Evolutionary conservation across 2,888 invertebrate species (phyloP), one percentile per base, ranked within the genome.

Genomic region (Hypercompe scribonia): DNA sequence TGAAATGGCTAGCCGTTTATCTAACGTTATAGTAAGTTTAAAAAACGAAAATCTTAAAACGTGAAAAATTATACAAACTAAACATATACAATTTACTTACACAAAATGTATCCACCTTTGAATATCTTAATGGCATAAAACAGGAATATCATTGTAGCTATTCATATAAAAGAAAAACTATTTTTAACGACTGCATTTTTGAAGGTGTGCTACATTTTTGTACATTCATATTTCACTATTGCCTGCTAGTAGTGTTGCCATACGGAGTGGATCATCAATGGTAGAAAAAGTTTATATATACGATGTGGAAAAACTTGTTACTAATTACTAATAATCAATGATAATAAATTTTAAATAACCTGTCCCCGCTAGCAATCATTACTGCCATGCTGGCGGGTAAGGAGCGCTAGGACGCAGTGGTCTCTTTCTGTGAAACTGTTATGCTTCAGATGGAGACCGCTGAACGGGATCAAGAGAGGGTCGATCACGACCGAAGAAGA

Each of bases 1-100:
- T 73, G 58, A 71, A 68, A 71, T 63, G 61, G 11, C 42, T 54
- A 39, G 15, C 11, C 15, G 36, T 36, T 63, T 66, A 63, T 28
- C 13, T 5, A 34, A 68, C 10, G 34, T 68, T 50, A 33, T 3
- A 34, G n/a, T 7, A 65, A 61, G 61, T 61, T 31, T 31, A 4
- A 31, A 61, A 61, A 31, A 31, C 28, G 28, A 31, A 18, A 61
- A 61, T 31, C 31, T 31, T 28, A 13, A 61, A 31, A 11, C 54
- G 13, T 13, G 11, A 28, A 28, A 46, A 50, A 5, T n/a, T 54
- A n/a, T n/a, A 50, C 0, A 54, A n/a, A 54, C n/a, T 54, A 3
- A 50, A 50, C 0, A 50, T 50, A 1, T 50, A 50, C 54, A 54
- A 54, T 54, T 54, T n/a, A n/a, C n/a, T 54, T n/a, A n/a, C n/a